Conservation (phyloP, 2,113 vertebrate genomes). For the Eleginops maclovinus region DNA sequence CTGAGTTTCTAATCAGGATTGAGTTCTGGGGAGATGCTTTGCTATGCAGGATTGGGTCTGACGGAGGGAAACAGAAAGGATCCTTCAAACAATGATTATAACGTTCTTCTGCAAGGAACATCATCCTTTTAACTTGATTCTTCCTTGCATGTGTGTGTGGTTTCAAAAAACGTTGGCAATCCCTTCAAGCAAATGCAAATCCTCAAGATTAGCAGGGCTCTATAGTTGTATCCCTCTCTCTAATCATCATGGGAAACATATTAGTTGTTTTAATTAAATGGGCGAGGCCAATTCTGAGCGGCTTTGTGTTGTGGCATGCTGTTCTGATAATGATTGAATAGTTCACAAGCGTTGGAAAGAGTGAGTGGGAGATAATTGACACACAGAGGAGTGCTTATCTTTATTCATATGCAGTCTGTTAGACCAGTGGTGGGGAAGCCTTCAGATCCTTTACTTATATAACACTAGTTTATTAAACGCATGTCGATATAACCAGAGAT, state of each 20-base stretch:
- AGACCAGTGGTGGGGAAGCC: too few species aligned
- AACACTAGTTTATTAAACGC: too few species aligned
- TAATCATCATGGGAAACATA: constrained; percentile 54
- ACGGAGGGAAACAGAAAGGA: constrained; percentile 3
- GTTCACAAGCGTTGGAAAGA: constrained; percentile 42
- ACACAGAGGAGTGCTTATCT: background rate
- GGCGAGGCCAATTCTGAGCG: constrained; percentile 5
- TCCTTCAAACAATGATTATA: constrained; percentile 10
- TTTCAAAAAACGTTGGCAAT: background rate
- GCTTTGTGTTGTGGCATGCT: constrained; percentile 28
- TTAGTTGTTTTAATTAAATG: constrained; percentile 56
- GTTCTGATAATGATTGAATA: constrained; percentile 46
- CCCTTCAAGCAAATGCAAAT: background rate
- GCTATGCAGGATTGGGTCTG: background rate
- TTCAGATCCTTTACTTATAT: too few species aligned
- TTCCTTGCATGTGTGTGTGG: background rate
- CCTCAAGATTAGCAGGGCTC: background rate
- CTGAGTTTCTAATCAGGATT: constrained; percentile 31
- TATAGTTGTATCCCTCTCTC: constrained; percentile 5
- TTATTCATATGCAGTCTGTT: constrained; percentile 3
- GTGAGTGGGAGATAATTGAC: constrained; percentile 26
- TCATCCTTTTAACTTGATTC: background rate
- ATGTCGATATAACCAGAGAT: too few species aligned
- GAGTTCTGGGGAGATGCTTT: constrained; percentile 8
- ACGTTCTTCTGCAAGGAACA: background rate